Evolutionary conservation across 2,888 invertebrate genomes (phyloP).

Genomic region (Dascillus cervinus): DNA sequence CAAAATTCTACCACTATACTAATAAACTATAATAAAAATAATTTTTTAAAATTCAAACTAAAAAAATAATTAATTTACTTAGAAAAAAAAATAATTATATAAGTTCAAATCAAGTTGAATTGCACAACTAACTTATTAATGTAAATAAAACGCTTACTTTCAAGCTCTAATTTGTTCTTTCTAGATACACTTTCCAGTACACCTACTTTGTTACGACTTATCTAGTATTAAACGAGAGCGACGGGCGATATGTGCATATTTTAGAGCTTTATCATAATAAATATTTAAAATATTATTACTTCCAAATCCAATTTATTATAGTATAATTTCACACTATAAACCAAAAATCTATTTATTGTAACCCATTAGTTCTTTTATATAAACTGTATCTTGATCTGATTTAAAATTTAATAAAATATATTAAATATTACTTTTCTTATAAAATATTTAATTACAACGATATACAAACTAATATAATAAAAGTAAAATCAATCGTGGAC

Average conservation of each 20-base stretch:
- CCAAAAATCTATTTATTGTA: conserved; percentile 52
- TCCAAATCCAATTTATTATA: conserved; percentile 58
- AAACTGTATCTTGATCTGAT: conserved; percentile 67
- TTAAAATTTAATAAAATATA: conserved; percentile 43
- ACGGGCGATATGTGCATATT: conserved; percentile 76
- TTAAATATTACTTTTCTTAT: conserved; percentile 46
- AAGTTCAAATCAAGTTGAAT: conserved; percentile 28
- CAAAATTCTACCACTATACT: conserved; percentile 52
- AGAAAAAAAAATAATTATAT: conserved; percentile 34
- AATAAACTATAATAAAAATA: conserved; percentile 47
- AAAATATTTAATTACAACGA: conserved; percentile 41
- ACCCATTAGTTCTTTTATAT: conserved; percentile 59
- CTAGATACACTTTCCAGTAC: conserved; percentile 69
- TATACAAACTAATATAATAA: conserved; percentile 44
- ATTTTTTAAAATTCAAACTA: conserved; percentile 49
- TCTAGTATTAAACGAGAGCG: conserved; percentile 62
- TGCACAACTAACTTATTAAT: conserved; percentile 39
- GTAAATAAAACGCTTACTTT: conserved; percentile 57
- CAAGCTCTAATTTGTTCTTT: conserved; percentile 56
- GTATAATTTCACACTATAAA: conserved; percentile 44
- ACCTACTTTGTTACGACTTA: conserved; percentile 78
- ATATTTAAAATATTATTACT: conserved; percentile 51
- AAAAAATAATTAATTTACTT: conserved; percentile 41
- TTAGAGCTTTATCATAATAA: conserved; percentile 56
- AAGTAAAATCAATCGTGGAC: conserved; percentile 51